phyloP scores from a whole-genome alignment of 2,888 invertebrate species.

The Crematogaster levior region DNA sequence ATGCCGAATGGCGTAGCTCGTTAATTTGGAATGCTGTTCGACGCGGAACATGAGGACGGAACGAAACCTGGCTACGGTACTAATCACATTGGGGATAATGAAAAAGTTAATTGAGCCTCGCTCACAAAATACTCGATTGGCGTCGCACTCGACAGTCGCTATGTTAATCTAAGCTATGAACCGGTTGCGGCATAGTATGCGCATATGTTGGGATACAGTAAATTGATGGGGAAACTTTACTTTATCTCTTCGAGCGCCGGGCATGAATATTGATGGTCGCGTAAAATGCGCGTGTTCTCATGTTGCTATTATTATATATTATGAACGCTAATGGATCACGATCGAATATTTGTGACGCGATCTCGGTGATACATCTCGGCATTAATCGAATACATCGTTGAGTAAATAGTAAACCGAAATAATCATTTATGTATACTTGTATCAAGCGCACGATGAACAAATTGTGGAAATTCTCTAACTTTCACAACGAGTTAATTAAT shows the following conservation, averaged over 20 bases:
- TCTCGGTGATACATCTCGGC: conserved; percentile 21
- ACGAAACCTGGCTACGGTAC: conserved; percentile 52
- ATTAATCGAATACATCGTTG: conserved; percentile 13
- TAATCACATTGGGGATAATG: conserved; percentile 61
- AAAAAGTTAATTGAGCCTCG: conserved; percentile 71
- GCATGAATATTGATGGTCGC: conserved; percentile 46
- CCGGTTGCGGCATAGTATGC: neutral
- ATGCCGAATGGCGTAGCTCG: conserved; percentile 46
- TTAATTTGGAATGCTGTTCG: conserved; percentile 66
- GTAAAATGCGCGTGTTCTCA: conserved; percentile 30
- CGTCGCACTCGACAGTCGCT: conserved; percentile 39
- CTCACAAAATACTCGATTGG: conserved; percentile 57
- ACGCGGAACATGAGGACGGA: conserved; percentile 39
- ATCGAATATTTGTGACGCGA: conserved; percentile 43
- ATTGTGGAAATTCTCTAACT: neutral
- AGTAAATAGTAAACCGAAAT: conserved; percentile 8
- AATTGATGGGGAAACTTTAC: conserved; percentile 47
- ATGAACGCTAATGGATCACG: conserved; percentile 42
- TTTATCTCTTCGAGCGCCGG: conserved; percentile 18
- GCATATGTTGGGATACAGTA: neutral
- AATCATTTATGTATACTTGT: neutral
- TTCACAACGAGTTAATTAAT: conserved; percentile 27
- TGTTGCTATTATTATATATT: conserved; percentile 41
- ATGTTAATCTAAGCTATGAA: conserved; percentile 24
- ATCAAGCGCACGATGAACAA: neutral